phyloP scores from a whole-genome alignment of 2,888 invertebrate genomes.

The Diploptera punctata region DNA sequence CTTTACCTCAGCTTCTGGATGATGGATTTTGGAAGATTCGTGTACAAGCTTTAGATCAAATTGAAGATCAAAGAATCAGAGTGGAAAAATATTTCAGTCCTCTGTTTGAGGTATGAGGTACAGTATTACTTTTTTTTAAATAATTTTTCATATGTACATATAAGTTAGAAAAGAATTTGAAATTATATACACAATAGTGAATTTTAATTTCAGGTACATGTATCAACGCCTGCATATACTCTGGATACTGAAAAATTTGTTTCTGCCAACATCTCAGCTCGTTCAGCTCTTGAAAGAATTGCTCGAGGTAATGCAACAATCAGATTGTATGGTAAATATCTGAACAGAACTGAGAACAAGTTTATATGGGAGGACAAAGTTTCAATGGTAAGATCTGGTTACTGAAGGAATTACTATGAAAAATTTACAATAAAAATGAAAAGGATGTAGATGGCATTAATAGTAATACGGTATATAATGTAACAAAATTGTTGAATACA shows the following conservation, averaged over 20 bases:
- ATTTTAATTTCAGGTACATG: constrained; percentile 50
- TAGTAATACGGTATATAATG: no score
- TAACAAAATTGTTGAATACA: no score
- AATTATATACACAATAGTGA: neutral
- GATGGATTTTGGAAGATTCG: constrained; percentile 54
- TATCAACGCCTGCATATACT: constrained; percentile 51
- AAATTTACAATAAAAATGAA: no score
- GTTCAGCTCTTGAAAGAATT: constrained; percentile 50
- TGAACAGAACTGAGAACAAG: constrained; percentile 37
- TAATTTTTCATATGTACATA: neutral
- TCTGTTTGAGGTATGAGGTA: constrained; percentile 51
- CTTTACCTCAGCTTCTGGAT: constrained; percentile 52
- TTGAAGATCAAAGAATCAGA: constrained; percentile 50
- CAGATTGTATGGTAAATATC: constrained; percentile 46
- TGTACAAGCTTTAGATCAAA: constrained; percentile 51
- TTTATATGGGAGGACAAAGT: constrained; percentile 42
- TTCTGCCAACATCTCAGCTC: constrained; percentile 48
- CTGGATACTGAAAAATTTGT: constrained; percentile 51
- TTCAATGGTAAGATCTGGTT: constrained; percentile 47
- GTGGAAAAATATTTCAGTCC: constrained; percentile 55
- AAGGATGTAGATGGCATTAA: no score
- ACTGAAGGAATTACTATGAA: no score
- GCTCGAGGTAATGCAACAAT: constrained; percentile 53
- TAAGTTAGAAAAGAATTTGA: neutral
- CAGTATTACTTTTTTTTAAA: neutral